phyloP scores from a whole-genome alignment of 2,113 vertebrate genomes.

The Seriola quinqueradiata region DNA sequence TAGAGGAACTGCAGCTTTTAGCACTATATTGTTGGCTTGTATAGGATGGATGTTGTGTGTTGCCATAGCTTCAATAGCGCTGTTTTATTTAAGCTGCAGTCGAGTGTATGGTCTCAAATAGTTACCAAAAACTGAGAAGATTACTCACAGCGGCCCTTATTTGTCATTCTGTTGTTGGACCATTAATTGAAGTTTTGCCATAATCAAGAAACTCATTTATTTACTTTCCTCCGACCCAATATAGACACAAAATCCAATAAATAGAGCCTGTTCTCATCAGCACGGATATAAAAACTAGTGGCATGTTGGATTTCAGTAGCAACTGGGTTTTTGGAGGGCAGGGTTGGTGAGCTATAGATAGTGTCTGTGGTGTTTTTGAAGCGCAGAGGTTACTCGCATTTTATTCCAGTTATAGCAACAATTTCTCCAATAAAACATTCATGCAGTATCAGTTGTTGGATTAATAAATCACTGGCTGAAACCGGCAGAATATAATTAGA shows the following conservation, averaged over 20 bases:
- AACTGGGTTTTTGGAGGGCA: neutral
- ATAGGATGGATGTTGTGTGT: neutral
- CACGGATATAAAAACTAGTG: neutral
- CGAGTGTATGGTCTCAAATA: no score
- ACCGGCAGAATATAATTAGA: no score
- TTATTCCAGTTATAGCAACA: no score
- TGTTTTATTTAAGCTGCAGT: neutral
- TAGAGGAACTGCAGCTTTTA: neutral
- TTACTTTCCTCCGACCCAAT: neutral
- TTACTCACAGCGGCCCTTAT: no score
- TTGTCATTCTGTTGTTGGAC: no score
- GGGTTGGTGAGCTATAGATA: neutral
- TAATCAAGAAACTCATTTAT: conserved; percentile 14
- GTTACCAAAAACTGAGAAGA: no score
- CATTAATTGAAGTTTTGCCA: neutral
- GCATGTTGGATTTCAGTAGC: neutral
- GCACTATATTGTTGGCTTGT: no score
- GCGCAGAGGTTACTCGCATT: neutral
- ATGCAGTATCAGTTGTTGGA: neutral
- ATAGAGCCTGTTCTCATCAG: neutral
- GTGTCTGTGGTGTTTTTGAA: neutral
- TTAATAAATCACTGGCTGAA: neutral
- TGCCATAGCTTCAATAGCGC: neutral
- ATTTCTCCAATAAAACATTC: neutral
- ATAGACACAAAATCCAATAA: neutral